Conservation (phyloP, 2,888 invertebrate species). For the Callyntrura guangdongensis region DNA sequence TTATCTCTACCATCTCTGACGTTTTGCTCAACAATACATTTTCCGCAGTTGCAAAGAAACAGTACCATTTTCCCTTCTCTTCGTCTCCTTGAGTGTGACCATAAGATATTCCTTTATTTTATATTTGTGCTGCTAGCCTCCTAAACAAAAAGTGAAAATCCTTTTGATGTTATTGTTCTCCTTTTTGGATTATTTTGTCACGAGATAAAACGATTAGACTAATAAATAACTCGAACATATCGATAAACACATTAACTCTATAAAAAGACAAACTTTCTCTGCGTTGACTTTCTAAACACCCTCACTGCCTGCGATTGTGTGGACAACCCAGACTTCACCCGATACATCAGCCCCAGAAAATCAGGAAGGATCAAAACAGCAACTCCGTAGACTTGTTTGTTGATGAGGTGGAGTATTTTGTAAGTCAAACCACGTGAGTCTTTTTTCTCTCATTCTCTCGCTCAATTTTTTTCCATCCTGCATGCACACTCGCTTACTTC, state of each 20-base stretch:
- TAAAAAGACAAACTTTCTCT: background rate
- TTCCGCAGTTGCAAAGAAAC: background rate
- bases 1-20: conserved; percentile 21
- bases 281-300: background rate
- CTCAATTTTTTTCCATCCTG: conserved; percentile 6
- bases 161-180: background rate
- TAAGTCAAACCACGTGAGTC: conserved; percentile 64
- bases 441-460: conserved; percentile 39
- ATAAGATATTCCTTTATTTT: background rate
- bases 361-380: conserved; percentile 16
- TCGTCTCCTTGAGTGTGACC: background rate
- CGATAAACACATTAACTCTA: background rate
- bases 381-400: conserved; percentile 1
- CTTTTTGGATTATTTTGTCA: conserved; percentile 19
- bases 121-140: background rate
- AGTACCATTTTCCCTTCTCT: background rate
- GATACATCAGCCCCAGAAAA: background rate
- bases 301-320: conserved; percentile 13
- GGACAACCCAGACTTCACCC: background rate
- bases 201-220: conserved; percentile 44
- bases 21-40: conserved; percentile 37
- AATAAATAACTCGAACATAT: background rate
- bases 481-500: background rate
- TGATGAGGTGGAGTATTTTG: conserved; percentile 50
- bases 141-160: conserved; percentile 14